Base-by-base conservation (phyloP, 2,888 invertebrate genomes). In the Exephanes ischioxanthus region DNA sequence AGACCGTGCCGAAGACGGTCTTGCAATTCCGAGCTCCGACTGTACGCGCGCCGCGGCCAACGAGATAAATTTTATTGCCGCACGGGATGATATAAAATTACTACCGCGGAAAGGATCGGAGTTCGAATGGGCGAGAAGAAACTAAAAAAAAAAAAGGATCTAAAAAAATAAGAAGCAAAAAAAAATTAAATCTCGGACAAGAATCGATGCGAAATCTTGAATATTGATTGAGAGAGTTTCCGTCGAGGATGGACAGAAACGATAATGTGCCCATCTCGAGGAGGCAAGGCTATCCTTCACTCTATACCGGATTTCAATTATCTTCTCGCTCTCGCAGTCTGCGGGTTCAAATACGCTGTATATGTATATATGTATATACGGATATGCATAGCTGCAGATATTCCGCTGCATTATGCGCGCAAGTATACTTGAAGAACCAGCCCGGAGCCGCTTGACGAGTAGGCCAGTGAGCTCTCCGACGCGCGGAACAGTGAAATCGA, bases 401-500 rank as follows among this genome's bases (percentile, higher is more conserved):
- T 63, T 9, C 26, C 37, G 63, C n/a, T 67, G 67, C 67, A 77
- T 77, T 77, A 66, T 33, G 67, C 51, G 67, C 37, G 51, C 30
- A 48, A 33, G 14, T 53, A 37, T 45, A 61, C 61, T 9, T n/a
- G 19, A 33, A 63, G 61, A 33, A 16, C 30, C 61, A 33, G 61
- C 30, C 9, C 26, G 30, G 61, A 33, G 55, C 19, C 16, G 67
- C 72, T 77, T 80, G 80, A 84, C 80, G 73, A 78, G 63, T 70
- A 63, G 66, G 58, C 67, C 72, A 77, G 80, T 68, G 70, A 73
- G 19, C 48, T 66, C 61, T 71, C 53, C 87, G 86, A 76, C 76
- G 71, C 77, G 80, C 66, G 70, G 55, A 68, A 70, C 86, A 83
- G 85, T 88, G 88, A 89, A 90, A 89, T 90, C 91, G 87, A 88